These are phyloP conservation scores for Python bivittatus DNA, from an alignment of 2,113 vertebrate species.

Conservation along the genomic window DNA sequence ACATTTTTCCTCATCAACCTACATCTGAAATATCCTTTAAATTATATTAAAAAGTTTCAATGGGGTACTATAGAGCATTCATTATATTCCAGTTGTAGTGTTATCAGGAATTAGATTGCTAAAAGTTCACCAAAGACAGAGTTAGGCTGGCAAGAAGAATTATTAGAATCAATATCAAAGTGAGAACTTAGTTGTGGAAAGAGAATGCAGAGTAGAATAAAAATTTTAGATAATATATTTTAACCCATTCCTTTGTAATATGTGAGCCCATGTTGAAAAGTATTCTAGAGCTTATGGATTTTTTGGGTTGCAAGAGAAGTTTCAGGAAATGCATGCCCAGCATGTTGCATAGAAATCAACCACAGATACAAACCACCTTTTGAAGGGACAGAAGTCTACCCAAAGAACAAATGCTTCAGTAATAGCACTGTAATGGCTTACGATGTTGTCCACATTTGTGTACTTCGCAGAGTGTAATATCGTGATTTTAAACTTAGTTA, in stretches of 20 bases:
- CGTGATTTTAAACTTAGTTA: background rate
- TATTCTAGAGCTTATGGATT: background rate
- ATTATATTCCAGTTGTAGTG: no score
- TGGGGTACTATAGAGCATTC: no score
- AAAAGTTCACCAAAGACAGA: no score
- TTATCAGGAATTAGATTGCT: no score
- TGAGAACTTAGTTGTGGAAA: no score
- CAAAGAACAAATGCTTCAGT: background rate
- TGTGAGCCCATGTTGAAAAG: background rate
- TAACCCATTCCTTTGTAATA: background rate
- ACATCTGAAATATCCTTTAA: no score
- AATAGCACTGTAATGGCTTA: fast-evolving
- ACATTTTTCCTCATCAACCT: no score
- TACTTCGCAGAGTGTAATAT: background rate
- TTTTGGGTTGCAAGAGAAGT: background rate
- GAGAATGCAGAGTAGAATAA: no score
- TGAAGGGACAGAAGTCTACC: background rate
- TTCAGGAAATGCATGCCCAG: background rate
- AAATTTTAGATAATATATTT: background rate
- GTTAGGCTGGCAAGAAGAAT: no score
- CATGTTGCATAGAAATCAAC: background rate
- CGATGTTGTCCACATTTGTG: fast-evolving
- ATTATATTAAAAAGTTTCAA: no score
- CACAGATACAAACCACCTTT: background rate
- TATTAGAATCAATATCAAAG: no score